phyloP scores from a whole-genome alignment of 2,797 vertebrate species.

The Gallinago nigripennis region DNA sequence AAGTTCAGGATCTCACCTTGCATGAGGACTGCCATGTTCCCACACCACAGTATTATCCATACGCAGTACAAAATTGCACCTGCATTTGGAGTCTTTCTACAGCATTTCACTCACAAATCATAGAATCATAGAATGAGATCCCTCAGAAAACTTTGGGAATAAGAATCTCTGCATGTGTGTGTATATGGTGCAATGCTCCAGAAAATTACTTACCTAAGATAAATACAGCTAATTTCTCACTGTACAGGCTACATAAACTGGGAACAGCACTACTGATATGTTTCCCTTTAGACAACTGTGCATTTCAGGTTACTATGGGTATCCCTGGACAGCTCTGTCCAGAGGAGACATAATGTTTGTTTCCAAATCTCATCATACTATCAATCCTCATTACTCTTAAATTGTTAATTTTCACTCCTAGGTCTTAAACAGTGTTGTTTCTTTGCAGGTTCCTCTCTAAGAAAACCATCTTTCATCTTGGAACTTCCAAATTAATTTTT shows the following conservation, averaged over 20 bases:
- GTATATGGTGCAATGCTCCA: not conserved
- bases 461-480: not conserved
- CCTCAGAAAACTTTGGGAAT: not conserved
- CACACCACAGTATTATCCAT: not conserved
- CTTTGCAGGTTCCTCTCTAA: not conserved
- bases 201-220: not conserved
- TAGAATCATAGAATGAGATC: no score
- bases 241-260: not conserved
- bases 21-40: slow-evolving; percentile 9
- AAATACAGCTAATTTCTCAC: not conserved
- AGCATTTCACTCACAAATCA: not conserved
- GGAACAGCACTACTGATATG: not conserved
- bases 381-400: not conserved
- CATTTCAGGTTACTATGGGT: not conserved
- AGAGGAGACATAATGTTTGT: not conserved
- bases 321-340: not conserved
- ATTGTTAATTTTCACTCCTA: not conserved
- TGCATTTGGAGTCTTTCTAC: not conserved
- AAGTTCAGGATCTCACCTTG: not conserved
- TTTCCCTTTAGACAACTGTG: not conserved
- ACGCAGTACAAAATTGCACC: not conserved
- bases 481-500: not conserved
- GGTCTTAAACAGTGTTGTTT: not conserved
- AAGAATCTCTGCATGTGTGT: not conserved
- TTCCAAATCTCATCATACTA: not conserved